Conservation (phyloP, 2,113 vertebrate species). For the Nasalis larvatus region DNA sequence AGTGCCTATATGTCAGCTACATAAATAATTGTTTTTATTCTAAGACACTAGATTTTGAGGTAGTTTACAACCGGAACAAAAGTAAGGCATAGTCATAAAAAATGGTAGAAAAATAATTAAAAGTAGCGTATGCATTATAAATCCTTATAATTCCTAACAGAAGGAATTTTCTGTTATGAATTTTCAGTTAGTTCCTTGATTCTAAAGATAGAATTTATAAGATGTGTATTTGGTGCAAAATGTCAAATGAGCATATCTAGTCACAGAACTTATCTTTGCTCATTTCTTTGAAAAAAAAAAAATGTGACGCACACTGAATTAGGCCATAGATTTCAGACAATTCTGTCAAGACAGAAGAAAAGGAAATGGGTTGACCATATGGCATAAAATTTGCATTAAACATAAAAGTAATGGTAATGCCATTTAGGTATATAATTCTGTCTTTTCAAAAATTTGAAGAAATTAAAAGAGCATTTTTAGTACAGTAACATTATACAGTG, state of each 20-base stretch:
- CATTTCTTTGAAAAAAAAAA: slow-evolving; percentile 26
- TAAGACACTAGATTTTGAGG: background rate
- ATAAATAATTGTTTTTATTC: background rate
- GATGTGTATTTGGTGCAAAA: background rate
- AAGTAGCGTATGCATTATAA: slow-evolving; percentile 11
- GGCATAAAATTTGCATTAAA: background rate
- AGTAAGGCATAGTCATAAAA: background rate
- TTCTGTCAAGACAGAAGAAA: background rate
- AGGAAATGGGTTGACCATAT: background rate
- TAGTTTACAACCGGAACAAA: background rate
- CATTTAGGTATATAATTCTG: background rate
- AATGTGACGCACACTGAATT: background rate
- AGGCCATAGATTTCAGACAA: background rate
- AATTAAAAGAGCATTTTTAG: background rate
- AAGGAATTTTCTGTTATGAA: background rate
- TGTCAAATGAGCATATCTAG: background rate
- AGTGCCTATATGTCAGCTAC: background rate
- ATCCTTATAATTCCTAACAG: slow-evolving; percentile 6
- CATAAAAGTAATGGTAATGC: background rate
- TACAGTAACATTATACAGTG: background rate
- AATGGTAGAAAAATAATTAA: background rate
- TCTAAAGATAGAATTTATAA: slow-evolving; percentile 13
- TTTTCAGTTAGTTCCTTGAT: background rate
- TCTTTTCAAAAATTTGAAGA: background rate
- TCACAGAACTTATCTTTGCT: background rate